Conservation (phyloP, 2,888 invertebrate species). For the Epistrophella euchroma region DNA sequence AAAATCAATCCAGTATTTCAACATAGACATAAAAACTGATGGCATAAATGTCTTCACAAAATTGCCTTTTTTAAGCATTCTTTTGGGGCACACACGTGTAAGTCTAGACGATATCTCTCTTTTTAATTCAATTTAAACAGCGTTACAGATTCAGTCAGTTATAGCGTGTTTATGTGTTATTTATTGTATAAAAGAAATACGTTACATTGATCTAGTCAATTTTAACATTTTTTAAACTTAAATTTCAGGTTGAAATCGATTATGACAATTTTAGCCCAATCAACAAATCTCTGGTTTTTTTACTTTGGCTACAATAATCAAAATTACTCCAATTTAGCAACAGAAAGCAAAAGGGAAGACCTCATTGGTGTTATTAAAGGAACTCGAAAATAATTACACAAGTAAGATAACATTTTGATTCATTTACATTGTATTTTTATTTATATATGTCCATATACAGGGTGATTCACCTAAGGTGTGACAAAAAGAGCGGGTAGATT, state of each 20-base stretch:
- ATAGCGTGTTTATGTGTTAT: no score
- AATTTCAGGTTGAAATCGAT: constrained; percentile 43
- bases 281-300: neutral
- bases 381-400: neutral
- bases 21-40: constrained; percentile 7
- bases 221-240: neutral
- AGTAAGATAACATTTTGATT: constrained; percentile 8
- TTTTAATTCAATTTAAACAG: no score
- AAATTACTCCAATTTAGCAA: neutral
- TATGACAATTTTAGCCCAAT: constrained; percentile 24
- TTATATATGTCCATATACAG: no score
- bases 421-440: neutral
- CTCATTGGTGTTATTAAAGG: neutral
- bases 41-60: neutral
- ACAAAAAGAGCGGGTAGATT: no score
- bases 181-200: no score
- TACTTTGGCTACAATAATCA: neutral
- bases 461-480: no score
- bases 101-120: neutral
- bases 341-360: neutral
- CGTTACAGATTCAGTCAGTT: no score
- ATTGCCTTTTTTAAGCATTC: constrained; percentile 50
- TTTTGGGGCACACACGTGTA: no score
- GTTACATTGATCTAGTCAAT: no score
- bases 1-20: constrained; percentile 31